Base-by-base conservation (phyloP, 1,140 invertebrate species). In the Neodiprion virginianus region DNA sequence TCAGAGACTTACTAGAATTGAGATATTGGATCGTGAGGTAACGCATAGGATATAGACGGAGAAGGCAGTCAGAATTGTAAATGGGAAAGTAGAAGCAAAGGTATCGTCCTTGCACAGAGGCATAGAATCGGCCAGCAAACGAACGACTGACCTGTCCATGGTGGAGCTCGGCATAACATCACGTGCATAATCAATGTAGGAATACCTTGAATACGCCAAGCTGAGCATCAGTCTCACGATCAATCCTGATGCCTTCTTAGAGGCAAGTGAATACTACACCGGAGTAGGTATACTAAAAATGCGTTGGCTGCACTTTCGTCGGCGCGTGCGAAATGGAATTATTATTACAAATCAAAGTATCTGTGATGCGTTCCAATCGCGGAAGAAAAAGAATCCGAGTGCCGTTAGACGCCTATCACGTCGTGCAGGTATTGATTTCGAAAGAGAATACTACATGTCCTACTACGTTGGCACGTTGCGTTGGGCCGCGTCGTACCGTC, bases 351-450 rank as follows among this genome's bases (percentile, higher is more conserved):
- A 61, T 61, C 53, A 61, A 61, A 3, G 28, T 61, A 61, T 61
- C 53, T 14, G 5, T 61, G 53, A 61, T 61, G 53, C 53, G 53
- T 61, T 61, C 8, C 53, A 61, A 61, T 61, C 53, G n/a, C n/a
- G 8, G 53, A 17, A 61, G 4, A 61, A 61, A 17, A 61, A 61
- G n/a, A 61, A 61, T 61, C 21, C 3, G 69, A 23, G 48, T 74
- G 12, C 73, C 67, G 73, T 74, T 74, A 74, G 12, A n/a, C 67
- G 28, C 8, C 71, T 7, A 61, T 61, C 53, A 61, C 53, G 8
- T 61, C 5, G 53, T 61, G 53, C 28, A 40, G 28, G 28, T 61
- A 61, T 61, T 61, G 53, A 61, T 61, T 61, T 61, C 53, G 53
- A 61, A 61, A 61, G 3, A 17, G 53, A 61, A 14, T 8, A 40